These are phyloP conservation scores for Podocnemis expansa DNA, from an alignment of 2,113 vertebrate species.

Conservation along the genomic window DNA sequence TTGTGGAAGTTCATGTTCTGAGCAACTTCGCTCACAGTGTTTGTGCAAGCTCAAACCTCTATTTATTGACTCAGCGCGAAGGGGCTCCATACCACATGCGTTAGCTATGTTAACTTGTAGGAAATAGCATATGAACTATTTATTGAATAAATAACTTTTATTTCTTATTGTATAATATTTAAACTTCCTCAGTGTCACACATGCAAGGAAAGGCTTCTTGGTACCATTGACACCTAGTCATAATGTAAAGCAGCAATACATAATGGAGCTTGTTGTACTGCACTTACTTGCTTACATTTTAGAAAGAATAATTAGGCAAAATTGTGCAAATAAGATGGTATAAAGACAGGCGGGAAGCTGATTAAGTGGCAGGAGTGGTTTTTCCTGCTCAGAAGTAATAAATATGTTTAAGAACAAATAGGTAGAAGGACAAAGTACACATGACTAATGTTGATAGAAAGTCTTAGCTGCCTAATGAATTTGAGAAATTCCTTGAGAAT, in stretches of 20 bases:
- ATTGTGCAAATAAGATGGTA: constrained; percentile 22
- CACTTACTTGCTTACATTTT: neutral
- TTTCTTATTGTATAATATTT: neutral
- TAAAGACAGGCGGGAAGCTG: constrained; percentile 14
- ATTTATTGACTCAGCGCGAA: neutral
- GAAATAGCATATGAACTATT: rapidly evolving
- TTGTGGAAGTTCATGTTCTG: neutral
- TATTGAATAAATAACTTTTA: neutral
- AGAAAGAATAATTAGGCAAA: constrained; percentile 57
- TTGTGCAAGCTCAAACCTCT: neutral
- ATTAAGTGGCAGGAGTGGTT: constrained; percentile 7
- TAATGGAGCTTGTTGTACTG: neutral
- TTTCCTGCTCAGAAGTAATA: constrained; percentile 52
- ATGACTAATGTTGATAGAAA: constrained; percentile 69
- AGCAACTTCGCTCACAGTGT: neutral
- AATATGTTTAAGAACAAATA: constrained; percentile 61
- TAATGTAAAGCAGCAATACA: neutral
- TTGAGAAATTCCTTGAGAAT: constrained; percentile 67
- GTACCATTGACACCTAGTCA: neutral
- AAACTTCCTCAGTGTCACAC: neutral
- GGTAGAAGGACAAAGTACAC: constrained; percentile 62
- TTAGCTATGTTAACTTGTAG: neutral
- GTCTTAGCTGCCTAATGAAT: constrained; percentile 68
- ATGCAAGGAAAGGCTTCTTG: neutral
- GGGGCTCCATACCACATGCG: neutral